phyloP scores from a whole-genome alignment of 2,888 invertebrate genomes.

The Pollenia labialis region DNA sequence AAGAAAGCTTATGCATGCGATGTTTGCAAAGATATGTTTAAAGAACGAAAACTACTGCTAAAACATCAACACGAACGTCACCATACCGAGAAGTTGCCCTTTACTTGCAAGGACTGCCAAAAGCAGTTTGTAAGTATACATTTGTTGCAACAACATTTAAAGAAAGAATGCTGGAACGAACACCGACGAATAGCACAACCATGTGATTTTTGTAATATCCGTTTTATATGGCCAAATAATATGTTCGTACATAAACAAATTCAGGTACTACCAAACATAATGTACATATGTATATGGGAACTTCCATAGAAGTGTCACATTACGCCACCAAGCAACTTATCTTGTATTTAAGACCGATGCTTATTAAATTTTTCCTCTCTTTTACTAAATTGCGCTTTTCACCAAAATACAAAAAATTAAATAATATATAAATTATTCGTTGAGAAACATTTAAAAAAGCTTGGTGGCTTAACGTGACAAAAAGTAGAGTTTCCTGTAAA shows the following conservation, averaged over 20 bases:
- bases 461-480: too few relatives aligned
- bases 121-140: slow-evolving; percentile 85
- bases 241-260: slow-evolving; percentile 76
- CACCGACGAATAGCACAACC: slow-evolving; percentile 73
- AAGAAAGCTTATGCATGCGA: slow-evolving; percentile 76
- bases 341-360: too few relatives aligned
- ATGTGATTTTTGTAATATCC: slow-evolving; percentile 78
- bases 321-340: too few relatives aligned
- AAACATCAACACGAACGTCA: slow-evolving; percentile 79
- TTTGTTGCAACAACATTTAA: slow-evolving; percentile 85
- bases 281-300: too few relatives aligned
- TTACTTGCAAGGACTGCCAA: slow-evolving; percentile 85
- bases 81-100: slow-evolving; percentile 82
- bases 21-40: slow-evolving; percentile 76
- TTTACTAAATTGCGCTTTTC: too few relatives aligned
- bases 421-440: too few relatives aligned
- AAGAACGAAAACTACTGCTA: slow-evolving; percentile 76
- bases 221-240: slow-evolving; percentile 81
- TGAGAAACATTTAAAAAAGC: too few relatives aligned
- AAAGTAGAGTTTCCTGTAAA: too few relatives aligned
- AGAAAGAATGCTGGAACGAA: slow-evolving; percentile 80
- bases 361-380: too few relatives aligned
- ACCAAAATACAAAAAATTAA: too few relatives aligned
- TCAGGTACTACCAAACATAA: slow-evolving; percentile 15
- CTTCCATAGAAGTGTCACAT: too few relatives aligned